phyloP scores from a whole-genome alignment of 2,113 vertebrate genomes.

The Verasper variegatus region DNA sequence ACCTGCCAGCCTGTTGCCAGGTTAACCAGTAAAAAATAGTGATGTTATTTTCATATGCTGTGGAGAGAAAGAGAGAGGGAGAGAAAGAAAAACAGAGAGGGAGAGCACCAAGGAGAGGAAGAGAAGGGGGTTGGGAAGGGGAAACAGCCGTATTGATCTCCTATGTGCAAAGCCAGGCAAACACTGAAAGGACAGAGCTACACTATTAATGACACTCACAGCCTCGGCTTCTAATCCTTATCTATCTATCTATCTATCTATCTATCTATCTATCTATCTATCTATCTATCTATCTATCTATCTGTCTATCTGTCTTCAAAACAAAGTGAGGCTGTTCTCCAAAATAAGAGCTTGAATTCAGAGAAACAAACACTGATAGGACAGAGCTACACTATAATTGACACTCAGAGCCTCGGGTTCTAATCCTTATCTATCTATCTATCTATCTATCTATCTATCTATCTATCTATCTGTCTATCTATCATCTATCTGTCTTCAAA shows the following conservation, averaged over 20 bases:
- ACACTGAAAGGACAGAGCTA: slow-evolving; percentile 81
- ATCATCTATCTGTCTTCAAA: neutral
- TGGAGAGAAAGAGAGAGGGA: slow-evolving; percentile 41
- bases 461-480: no score
- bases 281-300: no score
- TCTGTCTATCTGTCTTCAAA: neutral
- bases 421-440: no score
- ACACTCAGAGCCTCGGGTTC: no score
- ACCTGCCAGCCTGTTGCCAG: slow-evolving; percentile 60
- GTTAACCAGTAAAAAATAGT: slow-evolving; percentile 73
- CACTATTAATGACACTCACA: slow-evolving; percentile 80
- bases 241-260: slow-evolving; percentile 64
- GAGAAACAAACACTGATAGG: no score
- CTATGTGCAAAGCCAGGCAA: slow-evolving; percentile 84
- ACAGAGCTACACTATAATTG: no score
- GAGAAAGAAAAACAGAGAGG: slow-evolving; percentile 45
- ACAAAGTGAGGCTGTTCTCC: no score
- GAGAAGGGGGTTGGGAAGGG: slow-evolving; percentile 74
- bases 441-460: no score
- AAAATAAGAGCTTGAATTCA: no score
- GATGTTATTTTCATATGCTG: slow-evolving; percentile 73
- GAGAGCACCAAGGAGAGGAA: slow-evolving; percentile 56
- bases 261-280: slow-evolving; percentile 63
- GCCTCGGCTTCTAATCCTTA: slow-evolving; percentile 63
- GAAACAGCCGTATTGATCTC: slow-evolving; percentile 82